Base-by-base conservation (phyloP, 2,797 vertebrate genomes). In the Acomys russatus region DNA sequence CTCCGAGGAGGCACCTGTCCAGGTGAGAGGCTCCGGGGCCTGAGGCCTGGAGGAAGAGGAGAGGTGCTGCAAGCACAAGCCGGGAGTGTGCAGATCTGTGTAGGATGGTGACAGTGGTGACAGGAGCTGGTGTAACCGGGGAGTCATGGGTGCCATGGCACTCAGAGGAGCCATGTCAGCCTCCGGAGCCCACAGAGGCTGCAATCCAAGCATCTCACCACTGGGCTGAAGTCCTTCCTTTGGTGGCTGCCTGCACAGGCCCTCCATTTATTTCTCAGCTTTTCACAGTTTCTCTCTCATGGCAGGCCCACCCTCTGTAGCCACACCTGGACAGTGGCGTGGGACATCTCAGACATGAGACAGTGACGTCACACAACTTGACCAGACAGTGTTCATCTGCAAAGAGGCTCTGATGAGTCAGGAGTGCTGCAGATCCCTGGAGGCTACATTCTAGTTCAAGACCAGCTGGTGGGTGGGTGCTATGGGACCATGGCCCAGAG, bases 21-120 rank as follows among this genome's bases (percentile, higher is more conserved):
- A 0, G 23, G 22, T 0, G 3, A 59, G n/a, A 70, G 1, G 4
- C 9, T 70, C 63, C 76, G 44, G 12, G 17, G 9, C 38, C 79
- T 11, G 33, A 77, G 64, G 64, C 74, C 66, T 73, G 77, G 71
- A 68, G 79, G 79, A n/a, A 44, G 88, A 76, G 66, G 88, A 77
- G 76, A 51, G 64, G 56, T 17, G 54, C 70, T 84, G 28, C 49
- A 76, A 80, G 77, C 17, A 30, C 14, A 44, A 44, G 38, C 86
- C 78, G 66, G n/a, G 92, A 61, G 38, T 44, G 49, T 56, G 64
- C 91, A 92, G 56, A 15, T 59, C 44, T 54, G 12, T 76, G 68
- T 66, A 77, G 88, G 79, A 63, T 10, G 23, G 68, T 6, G 80
- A 51, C 1, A 0, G 4, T 8, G 70, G 44, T 0, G 3, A 61